These are phyloP conservation scores for Sciurus niger DNA, from an alignment of 2,113 vertebrate genomes.

Conservation along the genomic window DNA sequence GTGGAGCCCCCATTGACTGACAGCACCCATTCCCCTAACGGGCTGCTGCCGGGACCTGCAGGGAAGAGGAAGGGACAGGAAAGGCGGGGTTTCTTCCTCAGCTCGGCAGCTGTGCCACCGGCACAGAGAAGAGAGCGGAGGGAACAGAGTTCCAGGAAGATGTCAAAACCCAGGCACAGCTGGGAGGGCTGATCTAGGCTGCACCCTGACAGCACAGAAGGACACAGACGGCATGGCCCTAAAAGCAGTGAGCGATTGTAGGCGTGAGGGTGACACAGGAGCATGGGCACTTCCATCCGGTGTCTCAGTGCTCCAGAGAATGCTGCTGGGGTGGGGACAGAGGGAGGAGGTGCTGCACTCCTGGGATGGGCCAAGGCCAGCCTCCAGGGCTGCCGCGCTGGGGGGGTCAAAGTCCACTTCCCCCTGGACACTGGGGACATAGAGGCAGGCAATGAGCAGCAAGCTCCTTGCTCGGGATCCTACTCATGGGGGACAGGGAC, in stretches of 20 bases:
- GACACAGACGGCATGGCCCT: neutral
- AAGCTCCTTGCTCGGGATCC: too few relatives aligned
- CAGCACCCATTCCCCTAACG: neutral
- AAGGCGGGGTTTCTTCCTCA: neutral
- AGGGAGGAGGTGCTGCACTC: neutral
- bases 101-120: neutral
- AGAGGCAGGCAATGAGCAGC: neutral
- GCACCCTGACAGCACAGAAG: neutral
- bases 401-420: neutral
- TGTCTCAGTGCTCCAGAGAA: neutral
- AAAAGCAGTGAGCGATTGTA: neutral
- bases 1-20: neutral
- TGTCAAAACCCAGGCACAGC: slow-evolving; percentile 64
- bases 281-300: slow-evolving; percentile 23
- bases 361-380: neutral
- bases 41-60: neutral
- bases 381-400: accelerated
- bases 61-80: neutral
- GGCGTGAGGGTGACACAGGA: neutral
- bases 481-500: neutral
- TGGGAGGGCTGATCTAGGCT: slow-evolving; percentile 64
- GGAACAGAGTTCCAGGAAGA: neutral
- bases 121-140: neutral
- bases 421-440: neutral
- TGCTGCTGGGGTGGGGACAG: too few relatives aligned